These are phyloP conservation scores for Radopholus similis DNA, from an alignment of 1,140 invertebrate genomes.

Conservation along the genomic window DNA sequence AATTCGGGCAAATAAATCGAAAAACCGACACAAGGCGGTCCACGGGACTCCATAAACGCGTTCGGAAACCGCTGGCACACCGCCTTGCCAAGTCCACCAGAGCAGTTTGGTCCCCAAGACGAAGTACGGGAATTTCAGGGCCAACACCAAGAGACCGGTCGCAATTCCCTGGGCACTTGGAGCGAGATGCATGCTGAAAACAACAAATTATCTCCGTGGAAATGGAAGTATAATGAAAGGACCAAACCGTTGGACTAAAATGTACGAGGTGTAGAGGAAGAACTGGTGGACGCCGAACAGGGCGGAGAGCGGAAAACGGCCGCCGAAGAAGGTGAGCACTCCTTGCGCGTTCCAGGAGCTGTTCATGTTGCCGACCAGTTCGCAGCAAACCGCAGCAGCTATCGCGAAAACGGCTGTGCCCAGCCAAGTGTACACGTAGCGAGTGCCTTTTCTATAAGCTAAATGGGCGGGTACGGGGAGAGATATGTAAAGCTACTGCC, in stretches of 20 bases:
- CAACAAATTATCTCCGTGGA: background rate
- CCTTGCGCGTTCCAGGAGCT: conserved; percentile 60
- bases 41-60: conserved; percentile 65
- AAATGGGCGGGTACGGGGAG: conserved; percentile 34
- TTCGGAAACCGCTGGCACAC: conserved; percentile 72
- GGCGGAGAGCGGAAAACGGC: conserved; percentile 53
- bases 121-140: conserved; percentile 71
- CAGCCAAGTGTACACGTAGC: conserved; percentile 55
- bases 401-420: conserved; percentile 55
- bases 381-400: conserved; percentile 42
- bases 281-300: conserved; percentile 55
- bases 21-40: background rate
- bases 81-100: conserved; percentile 77
- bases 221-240: no score
- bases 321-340: conserved; percentile 56
- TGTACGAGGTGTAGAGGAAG: conserved; percentile 55
- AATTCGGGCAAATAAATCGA: no score
- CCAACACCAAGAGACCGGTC: conserved; percentile 65
- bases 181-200: conserved; percentile 50
- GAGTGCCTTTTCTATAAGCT: conserved; percentile 42
- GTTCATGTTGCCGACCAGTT: conserved; percentile 53
- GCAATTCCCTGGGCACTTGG: conserved; percentile 58
- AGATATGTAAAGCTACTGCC: background rate
- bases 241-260: conserved; percentile 49
- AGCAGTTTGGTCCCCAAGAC: conserved; percentile 75